phyloP scores from a whole-genome alignment of 1,140 invertebrate genomes.

The Drosophila leontia region DNA sequence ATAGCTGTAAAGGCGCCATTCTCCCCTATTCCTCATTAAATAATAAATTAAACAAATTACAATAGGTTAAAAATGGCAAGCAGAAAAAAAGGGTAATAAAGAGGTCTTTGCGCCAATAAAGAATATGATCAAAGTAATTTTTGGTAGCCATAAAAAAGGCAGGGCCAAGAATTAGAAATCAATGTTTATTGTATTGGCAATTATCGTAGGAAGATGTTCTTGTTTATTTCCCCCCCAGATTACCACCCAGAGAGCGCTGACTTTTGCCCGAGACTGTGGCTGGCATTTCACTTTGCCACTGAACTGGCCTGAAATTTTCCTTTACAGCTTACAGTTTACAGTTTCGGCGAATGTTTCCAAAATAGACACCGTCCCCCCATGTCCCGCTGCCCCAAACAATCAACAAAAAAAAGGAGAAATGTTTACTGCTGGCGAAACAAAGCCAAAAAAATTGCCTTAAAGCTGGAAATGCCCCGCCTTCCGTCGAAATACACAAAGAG shows the following conservation, averaged over 20 bases:
- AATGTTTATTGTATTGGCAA: constrained; percentile 43
- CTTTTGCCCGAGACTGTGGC: constrained; percentile 30
- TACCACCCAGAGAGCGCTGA: constrained; percentile 24
- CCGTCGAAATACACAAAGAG: constrained; percentile 43
- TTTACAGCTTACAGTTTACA: constrained; percentile 14
- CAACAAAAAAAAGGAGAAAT: constrained; percentile 18
- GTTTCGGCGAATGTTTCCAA: constrained; percentile 63
- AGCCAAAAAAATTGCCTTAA: constrained; percentile 70
- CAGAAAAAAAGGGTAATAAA: constrained; percentile 16
- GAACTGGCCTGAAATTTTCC: constrained; percentile 41
- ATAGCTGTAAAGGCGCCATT: neutral
- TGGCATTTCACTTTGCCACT: constrained; percentile 25
- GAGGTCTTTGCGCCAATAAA: constrained; percentile 19
- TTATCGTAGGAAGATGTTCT: constrained; percentile 20
- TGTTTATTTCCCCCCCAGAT: constrained; percentile 22
- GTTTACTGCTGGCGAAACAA: constrained; percentile 67
- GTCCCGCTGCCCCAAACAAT: too few relatives aligned
- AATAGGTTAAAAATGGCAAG: neutral
- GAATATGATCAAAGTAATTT: constrained; percentile 36
- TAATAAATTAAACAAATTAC: constrained; percentile 3
- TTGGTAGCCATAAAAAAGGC: constrained; percentile 12
- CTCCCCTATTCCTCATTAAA: neutral
- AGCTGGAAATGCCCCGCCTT: constrained; percentile 53
- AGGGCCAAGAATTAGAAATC: constrained; percentile 10
- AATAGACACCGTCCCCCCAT: constrained; percentile 74